Percentiles rank a stretch among this genome's conserved stretches.
phyloP scores from a whole-genome alignment of 53 echinoderm and acorn worm genomes.

The Glandiceps talaboti region DNA sequence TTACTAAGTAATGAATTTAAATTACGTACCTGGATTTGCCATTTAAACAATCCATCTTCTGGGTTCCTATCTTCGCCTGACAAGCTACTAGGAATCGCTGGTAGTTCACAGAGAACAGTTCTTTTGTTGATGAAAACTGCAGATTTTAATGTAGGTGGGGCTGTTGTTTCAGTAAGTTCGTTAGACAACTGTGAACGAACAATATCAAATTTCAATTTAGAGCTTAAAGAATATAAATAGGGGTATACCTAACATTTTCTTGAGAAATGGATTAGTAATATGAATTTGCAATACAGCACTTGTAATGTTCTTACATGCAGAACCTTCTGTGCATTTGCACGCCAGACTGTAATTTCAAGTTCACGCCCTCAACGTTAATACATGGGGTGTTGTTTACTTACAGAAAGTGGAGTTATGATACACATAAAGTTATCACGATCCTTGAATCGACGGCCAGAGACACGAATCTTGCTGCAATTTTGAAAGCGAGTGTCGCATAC shows the following conservation, averaged over 20 bases:
- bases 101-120: slow-evolving; percentile 48
- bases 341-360: no score
- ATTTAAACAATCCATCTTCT: slow-evolving; percentile 16
- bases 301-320: no score
- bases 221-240: background rate
- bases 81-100: slow-evolving; percentile 13
- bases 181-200: slow-evolving; percentile 1
- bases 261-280: no score
- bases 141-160: background rate
- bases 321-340: no score
- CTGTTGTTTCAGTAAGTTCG: background rate
- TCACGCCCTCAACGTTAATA: no score
- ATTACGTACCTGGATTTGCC: slow-evolving; percentile 62
- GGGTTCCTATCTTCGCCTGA: slow-evolving; percentile 13
- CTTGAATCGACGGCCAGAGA: slow-evolving; percentile 11
- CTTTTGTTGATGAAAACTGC: slow-evolving; percentile 49
- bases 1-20: background rate
- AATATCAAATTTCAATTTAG: no score
- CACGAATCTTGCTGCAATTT: slow-evolving; percentile 44
- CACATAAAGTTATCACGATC: background rate
- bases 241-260: no score
- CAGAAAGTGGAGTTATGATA: background rate
- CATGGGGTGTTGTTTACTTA: no score
- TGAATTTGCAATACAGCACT: no score
- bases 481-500: slow-evolving; percentile 60